A percentile compares a stretch with the other conserved stretches of the same genome.
Evolutionary conservation across 2,888 invertebrate genomes (phyloP).

Genomic region (Sclerodermus sp.): DNA sequence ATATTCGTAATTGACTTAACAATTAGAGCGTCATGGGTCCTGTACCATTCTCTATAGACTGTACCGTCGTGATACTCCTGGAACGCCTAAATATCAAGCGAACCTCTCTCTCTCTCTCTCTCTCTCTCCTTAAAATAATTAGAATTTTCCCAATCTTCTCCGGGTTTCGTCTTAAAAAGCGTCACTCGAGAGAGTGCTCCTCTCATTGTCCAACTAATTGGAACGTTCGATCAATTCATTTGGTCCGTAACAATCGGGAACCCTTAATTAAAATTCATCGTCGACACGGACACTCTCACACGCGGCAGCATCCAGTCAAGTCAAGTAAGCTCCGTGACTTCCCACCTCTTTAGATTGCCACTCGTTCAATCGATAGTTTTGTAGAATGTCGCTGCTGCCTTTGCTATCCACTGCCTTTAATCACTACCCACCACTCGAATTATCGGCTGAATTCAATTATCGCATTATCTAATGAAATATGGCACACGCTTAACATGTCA

Average conservation of each 20-base stretch:
- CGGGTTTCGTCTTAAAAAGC: too few species aligned
- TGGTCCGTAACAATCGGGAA: constrained; percentile 25
- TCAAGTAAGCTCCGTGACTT: constrained; percentile 21
- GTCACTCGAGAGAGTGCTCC: background rate
- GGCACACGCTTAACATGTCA: too few species aligned
- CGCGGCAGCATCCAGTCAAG: background rate
- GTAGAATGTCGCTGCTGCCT: too few species aligned
- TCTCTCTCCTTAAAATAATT: constrained; percentile 26
- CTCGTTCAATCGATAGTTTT: background rate
- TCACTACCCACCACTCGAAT: too few species aligned
- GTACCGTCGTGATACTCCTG: background rate
- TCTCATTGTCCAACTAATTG: constrained; percentile 33
- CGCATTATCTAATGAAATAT: too few species aligned
- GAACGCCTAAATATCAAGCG: constrained; percentile 18
- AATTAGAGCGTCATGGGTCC: constrained; percentile 27
- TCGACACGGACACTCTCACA: constrained; percentile 6
- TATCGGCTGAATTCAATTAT: too few species aligned
- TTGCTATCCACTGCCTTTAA: too few species aligned
- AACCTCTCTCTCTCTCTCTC: too few species aligned
- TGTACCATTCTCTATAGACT: constrained; percentile 4
- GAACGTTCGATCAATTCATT: constrained; percentile 32
- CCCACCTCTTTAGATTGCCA: background rate
- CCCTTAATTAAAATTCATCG: constrained; percentile 44
- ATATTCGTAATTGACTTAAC: constrained; percentile 44
- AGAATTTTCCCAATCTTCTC: constrained; percentile 18